Base-by-base conservation (phyloP, 2,113 vertebrate genomes). In the Mastomys natalensis region DNA sequence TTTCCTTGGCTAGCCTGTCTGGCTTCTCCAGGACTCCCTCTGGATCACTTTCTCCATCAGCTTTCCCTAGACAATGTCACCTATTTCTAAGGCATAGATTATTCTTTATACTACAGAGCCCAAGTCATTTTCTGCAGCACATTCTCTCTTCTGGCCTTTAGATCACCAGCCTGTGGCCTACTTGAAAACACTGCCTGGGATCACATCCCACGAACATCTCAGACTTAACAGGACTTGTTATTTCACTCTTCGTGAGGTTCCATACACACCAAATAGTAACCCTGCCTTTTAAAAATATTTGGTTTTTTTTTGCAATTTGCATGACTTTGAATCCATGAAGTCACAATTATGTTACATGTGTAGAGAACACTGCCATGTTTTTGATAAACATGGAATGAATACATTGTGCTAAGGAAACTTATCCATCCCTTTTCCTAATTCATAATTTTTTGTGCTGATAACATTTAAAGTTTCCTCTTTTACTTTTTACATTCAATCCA, bases 201-300 rank as follows among this genome's bases (percentile, higher is more conserved):
- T 40, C 60, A 34, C 5, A n/a, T 55, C 81, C 53, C 3, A 10
- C 0, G 3, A 21, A 19, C 34, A 74, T 37, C 72, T 62, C 60
- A 62, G 68, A 29, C 19, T 70, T 55, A 12, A 68, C 0, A 5
- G 66, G 22, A 84, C 48, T n/a, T 12, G 2, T 43, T 21, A 24
- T 3, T 0, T 8, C 19, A 3, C 9, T 62, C 19, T 11, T 62
- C 1, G 1, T 11, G 0, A n/a, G 53, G 58, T 91, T 26, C 13
- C 7, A 3, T 19, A 24, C 40, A 55, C 26, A 45, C 37, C 5
- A 72, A 82, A 34, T 5, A 12, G n/a, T 2, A 43, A 21, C 40
- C 4, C 24, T 92, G 64, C 58, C 29, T 84, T 88, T 84, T 48
- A 24, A 72, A 89, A 48, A 55, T 45, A 45, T 7, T 74, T 62